phyloP scores from a whole-genome alignment of 2,797 vertebrate species.

The Hirundo rustica region DNA sequence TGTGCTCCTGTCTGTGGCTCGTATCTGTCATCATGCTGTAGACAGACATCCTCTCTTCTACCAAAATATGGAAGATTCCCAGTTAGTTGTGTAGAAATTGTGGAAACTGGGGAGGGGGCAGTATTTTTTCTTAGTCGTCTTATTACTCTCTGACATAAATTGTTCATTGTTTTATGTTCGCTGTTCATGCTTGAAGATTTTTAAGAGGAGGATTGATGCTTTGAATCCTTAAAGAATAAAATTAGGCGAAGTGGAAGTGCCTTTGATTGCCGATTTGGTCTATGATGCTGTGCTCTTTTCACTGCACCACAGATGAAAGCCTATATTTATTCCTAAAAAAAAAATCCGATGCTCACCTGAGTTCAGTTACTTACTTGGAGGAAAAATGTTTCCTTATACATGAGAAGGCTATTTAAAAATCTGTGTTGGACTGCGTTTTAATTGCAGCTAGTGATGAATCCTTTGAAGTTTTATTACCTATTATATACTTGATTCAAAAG shows the following conservation, averaged over 20 bases:
- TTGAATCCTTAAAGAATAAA: background rate
- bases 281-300: background rate
- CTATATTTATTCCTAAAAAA: background rate
- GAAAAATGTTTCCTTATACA: background rate
- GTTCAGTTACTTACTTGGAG: background rate
- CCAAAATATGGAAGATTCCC: background rate
- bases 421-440: conserved; percentile 47
- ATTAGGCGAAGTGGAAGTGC: background rate
- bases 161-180: background rate
- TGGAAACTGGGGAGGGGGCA: background rate
- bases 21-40: background rate
- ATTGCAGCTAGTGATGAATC: background rate
- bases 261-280: background rate
- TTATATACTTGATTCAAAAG: conserved; percentile 45
- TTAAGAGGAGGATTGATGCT: background rate
- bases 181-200: conserved; percentile 6
- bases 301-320: background rate
- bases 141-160: background rate
- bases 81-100: background rate
- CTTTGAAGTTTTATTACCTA: conserved; percentile 69
- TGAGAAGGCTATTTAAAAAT: conserved; percentile 34
- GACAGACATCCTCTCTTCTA: background rate
- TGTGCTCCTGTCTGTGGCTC: background rate
- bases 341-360: background rate
- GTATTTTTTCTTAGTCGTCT: background rate